Conservation (phyloP, 2,113 vertebrate genomes). For the Hassar affinis region DNA sequence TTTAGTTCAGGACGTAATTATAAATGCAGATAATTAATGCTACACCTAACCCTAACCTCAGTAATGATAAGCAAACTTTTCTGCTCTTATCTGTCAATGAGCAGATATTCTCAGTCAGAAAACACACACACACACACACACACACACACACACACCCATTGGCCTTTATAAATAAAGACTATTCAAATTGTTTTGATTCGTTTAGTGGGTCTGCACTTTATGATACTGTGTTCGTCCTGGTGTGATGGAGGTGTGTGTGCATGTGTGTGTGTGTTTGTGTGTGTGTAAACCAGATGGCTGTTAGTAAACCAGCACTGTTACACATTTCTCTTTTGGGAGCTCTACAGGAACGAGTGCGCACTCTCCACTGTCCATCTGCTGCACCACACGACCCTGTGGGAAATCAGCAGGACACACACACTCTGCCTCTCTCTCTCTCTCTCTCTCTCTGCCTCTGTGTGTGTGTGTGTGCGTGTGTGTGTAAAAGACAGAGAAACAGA, state of each 20-base stretch:
- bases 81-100: too few species aligned
- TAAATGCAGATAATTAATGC: too few species aligned
- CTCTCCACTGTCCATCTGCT: constrained; percentile 47
- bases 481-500: too few species aligned
- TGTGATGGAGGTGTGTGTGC: neutral
- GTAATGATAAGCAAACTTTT: too few species aligned
- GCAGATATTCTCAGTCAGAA: too few species aligned
- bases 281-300: constrained; percentile 15
- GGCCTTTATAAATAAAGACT: neutral
- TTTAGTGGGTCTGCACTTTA: neutral
- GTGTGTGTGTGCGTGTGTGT: too few species aligned
- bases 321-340: constrained; percentile 26
- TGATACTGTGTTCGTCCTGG: neutral
- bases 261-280: neutral
- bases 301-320: constrained; percentile 7
- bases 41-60: too few species aligned
- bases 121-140: too few species aligned
- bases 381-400: neutral
- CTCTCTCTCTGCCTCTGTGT: too few species aligned
- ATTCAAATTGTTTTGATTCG: neutral
- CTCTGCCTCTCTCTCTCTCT: too few species aligned
- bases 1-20: too few species aligned
- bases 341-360: constrained; percentile 49
- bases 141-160: too few species aligned
- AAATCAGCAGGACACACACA: constrained; percentile 31